Base-by-base conservation (phyloP, 2,888 invertebrate genomes). In the Sinodicranocentrus sp. region DNA sequence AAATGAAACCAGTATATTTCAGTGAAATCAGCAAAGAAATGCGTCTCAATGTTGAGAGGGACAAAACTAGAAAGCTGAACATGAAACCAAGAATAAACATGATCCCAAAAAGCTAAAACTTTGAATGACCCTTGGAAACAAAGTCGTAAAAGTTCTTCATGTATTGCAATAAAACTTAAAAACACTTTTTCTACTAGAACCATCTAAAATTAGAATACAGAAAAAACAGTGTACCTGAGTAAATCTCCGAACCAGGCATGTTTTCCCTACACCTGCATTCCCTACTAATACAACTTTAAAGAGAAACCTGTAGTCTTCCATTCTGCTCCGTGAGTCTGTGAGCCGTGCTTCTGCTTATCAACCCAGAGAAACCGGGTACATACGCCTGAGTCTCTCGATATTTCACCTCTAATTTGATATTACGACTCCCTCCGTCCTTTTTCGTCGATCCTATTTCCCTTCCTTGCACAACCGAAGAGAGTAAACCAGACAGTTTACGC, bases 281-380 rank as follows among this genome's bases (percentile, higher is more conserved):
- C 98, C 98, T 88, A 99, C 98, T 87, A 99, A 93, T 87, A 99
- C 98, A 89, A 99, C 98, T 95, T 99, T 99, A 91, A 99, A 99
- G 89, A 99, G 93, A 93, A 98, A 99, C 92, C 98, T 98, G 92
- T 98, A 99, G 93, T 99, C 99, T 92, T 98, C 98, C 98, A 98
- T 98, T 70, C 70, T 80, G 28, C 59, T 48, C 25, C 44, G 57
- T 33, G 25, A 57, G 57, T 72, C 39, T 57, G 54, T 33, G 65
- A 65, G 65, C 71, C 33, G 39, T 63, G 23, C 23, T 54, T 73
- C 63, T 73, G 57, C 71, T 80, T 80, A 73, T 73, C 80, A 72
- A 61, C 70, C 57, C 52, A 2, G 39, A 43, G 57, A 72, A 54
- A 72, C 63, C 80, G 63, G 43, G 70, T 63, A 71, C 80, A 79